These are phyloP conservation scores for Rhodeus uyekii DNA, from an alignment of 2,797 vertebrate genomes.

Conservation along the genomic window DNA sequence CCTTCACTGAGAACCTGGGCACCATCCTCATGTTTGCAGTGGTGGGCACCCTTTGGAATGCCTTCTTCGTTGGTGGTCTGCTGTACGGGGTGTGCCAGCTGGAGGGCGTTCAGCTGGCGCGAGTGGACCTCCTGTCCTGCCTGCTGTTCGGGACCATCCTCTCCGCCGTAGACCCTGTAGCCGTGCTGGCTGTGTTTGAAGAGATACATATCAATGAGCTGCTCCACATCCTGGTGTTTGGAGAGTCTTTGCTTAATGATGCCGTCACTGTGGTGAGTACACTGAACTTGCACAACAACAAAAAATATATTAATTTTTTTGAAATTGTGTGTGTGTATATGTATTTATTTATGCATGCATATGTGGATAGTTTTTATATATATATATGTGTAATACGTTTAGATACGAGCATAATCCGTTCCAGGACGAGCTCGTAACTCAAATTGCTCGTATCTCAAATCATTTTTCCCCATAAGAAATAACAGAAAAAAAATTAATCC, in stretches of 20 bases:
- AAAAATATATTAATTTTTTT: too few relatives aligned
- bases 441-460: too few relatives aligned
- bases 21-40: slow-evolving; percentile 98
- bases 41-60: slow-evolving; percentile 94
- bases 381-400: too few relatives aligned
- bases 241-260: slow-evolving; percentile 96
- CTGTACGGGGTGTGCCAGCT: slow-evolving; percentile 89
- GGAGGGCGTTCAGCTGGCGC: slow-evolving; percentile 68
- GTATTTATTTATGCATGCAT: too few relatives aligned
- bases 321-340: too few relatives aligned
- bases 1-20: slow-evolving; percentile 96
- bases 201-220: slow-evolving; percentile 99
- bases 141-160: slow-evolving; percentile 94
- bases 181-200: slow-evolving; percentile 96
- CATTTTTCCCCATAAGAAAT: too few relatives aligned
- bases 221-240: slow-evolving; percentile 95
- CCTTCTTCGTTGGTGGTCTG: slow-evolving; percentile 90
- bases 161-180: slow-evolving; percentile 96
- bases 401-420: too few relatives aligned
- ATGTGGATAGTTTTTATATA: too few relatives aligned
- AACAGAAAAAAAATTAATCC: too few relatives aligned
- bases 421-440: too few relatives aligned
- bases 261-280: slow-evolving; percentile 93
- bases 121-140: slow-evolving; percentile 84
- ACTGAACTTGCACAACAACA: too few relatives aligned